Conservation (phyloP, 1,140 invertebrate species). For the Cyclina sinensis region DNA sequence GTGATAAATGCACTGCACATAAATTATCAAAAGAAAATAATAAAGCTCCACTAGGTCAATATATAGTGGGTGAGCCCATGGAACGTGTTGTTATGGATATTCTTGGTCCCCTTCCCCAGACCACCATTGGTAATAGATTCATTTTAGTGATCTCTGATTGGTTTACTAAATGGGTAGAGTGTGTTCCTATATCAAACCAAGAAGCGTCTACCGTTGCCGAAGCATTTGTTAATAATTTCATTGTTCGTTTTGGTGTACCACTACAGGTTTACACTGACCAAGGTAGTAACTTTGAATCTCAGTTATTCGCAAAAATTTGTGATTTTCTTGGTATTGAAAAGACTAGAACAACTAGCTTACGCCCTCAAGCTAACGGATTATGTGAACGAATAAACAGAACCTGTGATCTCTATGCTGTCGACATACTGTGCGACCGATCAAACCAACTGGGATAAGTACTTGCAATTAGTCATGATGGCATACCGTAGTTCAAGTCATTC, state of each 20-base stretch:
- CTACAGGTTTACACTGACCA: slow-evolving; percentile 51
- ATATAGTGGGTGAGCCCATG: too few relatives aligned
- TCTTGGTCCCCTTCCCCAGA: background rate
- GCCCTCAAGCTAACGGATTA: slow-evolving; percentile 3
- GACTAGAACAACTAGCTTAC: slow-evolving; percentile 2
- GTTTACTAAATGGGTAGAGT: slow-evolving; percentile 46
- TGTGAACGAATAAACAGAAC: background rate
- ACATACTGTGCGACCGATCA: background rate
- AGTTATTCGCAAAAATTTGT: slow-evolving; percentile 6
- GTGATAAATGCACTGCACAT: too few relatives aligned
- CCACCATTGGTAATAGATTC: background rate
- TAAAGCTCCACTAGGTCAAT: too few relatives aligned
- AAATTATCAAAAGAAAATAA: too few relatives aligned
- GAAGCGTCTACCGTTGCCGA: slow-evolving; percentile 8
- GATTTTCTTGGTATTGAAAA: slow-evolving; percentile 3
- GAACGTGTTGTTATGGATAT: too few relatives aligned
- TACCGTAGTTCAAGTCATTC: slow-evolving; percentile 51
- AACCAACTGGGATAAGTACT: background rate
- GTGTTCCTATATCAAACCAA: slow-evolving; percentile 17
- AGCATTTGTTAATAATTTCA: slow-evolving; percentile 33
- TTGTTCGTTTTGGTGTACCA: slow-evolving; percentile 49
- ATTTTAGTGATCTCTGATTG: slow-evolving; percentile 24
- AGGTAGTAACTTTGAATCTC: slow-evolving; percentile 47
- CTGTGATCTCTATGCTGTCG: background rate
- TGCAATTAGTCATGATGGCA: slow-evolving; percentile 9